Percentiles rank a stretch among this genome's conserved stretches.
phyloP scores from a whole-genome alignment of 2,113 vertebrate genomes.

The Silurus meridionalis region DNA sequence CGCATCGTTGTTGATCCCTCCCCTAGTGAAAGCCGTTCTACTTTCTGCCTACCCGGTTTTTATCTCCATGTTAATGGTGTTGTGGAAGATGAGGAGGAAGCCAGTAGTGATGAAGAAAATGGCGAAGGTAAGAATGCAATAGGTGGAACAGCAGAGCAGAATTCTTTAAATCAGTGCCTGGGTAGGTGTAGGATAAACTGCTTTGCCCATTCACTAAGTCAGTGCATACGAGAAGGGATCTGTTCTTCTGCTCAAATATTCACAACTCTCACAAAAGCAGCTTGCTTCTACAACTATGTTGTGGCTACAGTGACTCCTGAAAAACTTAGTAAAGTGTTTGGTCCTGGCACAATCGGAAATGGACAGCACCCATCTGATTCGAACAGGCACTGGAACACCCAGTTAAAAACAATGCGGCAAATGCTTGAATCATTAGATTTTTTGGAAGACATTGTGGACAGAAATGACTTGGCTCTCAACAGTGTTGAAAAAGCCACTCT shows the following conservation, averaged over 20 bases:
- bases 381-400: slow-evolving; percentile 69
- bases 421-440: slow-evolving; percentile 75
- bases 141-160: slow-evolving; percentile 45
- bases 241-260: slow-evolving; percentile 67
- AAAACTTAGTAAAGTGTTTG: slow-evolving; percentile 74
- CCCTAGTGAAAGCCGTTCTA: slow-evolving; percentile 53
- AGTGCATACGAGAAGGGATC: slow-evolving; percentile 73
- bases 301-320: slow-evolving; percentile 74
- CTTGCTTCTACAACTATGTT: slow-evolving; percentile 75
- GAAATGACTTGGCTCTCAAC: slow-evolving; percentile 66
- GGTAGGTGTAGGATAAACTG: slow-evolving; percentile 72
- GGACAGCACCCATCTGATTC: slow-evolving; percentile 40
- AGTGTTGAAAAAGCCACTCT: slow-evolving; percentile 67
- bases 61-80: slow-evolving; percentile 50
- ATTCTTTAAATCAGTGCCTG: slow-evolving; percentile 69
- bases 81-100: slow-evolving; percentile 54
- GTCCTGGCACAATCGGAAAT: slow-evolving; percentile 50
- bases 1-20: slow-evolving; percentile 69
- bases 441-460: slow-evolving; percentile 74
- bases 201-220: slow-evolving; percentile 72
- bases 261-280: slow-evolving; percentile 68
- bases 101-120: slow-evolving; percentile 54
- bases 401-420: slow-evolving; percentile 73
- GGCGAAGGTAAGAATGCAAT: slow-evolving; percentile 42
- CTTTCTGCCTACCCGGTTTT: slow-evolving; percentile 72